phyloP scores from a whole-genome alignment of 1,140 invertebrate genomes.

The Drosophila bifasciata region DNA sequence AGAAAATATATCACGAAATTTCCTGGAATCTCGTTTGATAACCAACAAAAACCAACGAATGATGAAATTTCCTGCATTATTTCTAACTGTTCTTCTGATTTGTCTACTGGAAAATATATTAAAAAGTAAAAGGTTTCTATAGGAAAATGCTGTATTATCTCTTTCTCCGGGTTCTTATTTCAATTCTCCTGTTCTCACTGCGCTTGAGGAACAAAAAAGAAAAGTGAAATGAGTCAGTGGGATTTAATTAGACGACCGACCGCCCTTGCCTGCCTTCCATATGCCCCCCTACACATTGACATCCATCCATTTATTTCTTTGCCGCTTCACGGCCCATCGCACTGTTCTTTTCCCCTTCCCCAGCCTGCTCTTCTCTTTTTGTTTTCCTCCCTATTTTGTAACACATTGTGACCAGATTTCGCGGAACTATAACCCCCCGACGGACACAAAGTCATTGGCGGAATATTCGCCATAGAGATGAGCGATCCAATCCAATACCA shows the following conservation, averaged over 20 bases:
- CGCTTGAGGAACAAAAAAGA: not conserved
- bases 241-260: slow-evolving; percentile 2
- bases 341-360: slow-evolving; percentile 7
- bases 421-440: slow-evolving; percentile 44
- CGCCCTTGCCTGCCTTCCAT: slow-evolving; percentile 5
- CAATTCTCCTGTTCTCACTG: slow-evolving; percentile 4
- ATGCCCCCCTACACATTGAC: slow-evolving; percentile 31
- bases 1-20: too few relatives aligned
- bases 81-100: not conserved
- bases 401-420: slow-evolving; percentile 78
- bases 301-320: slow-evolving; percentile 12
- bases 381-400: slow-evolving; percentile 45
- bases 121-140: too few relatives aligned
- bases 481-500: slow-evolving; percentile 20
- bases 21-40: too few relatives aligned
- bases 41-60: too few relatives aligned
- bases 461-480: slow-evolving; percentile 31
- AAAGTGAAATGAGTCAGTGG: slow-evolving; percentile 33
- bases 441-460: slow-evolving; percentile 3
- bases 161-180: not conserved
- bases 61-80: too few relatives aligned
- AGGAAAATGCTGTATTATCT: too few relatives aligned
- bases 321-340: slow-evolving; percentile 48
- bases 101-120: not conserved
- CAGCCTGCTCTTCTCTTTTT: too few relatives aligned